Base-by-base conservation (phyloP, 1,140 invertebrate genomes). In the Scaptodrosophila lebanonensis region DNA sequence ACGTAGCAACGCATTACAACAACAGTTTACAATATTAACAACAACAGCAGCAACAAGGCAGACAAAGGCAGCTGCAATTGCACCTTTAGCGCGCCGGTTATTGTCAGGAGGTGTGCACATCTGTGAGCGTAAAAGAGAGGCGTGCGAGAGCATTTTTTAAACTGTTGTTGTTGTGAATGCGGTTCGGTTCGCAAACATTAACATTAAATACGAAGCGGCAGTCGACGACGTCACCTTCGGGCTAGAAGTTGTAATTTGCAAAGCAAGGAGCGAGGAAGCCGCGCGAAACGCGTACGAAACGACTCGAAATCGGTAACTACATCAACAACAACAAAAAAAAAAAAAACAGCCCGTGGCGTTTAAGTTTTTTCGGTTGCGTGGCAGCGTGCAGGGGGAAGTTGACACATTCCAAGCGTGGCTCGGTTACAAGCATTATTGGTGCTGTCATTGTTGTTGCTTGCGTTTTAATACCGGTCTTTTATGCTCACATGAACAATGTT, bases 51-150 rank as follows among this genome's bases (percentile, higher is more conserved):
- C 33, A 58, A 58, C 53, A 33, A 42, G 11, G 42, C 27, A 60
- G 27, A 72, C 66, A 69, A 75, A 75, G 71, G 75, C 75, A 82
- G 73, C 73, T 79, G 75, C 75, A 82, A 83, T 82, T 82, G 75
- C 75, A 82, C 75, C 75, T 82, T 82, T 79, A 61, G 59, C 45
- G 59, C 52, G 51, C 32, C 20, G 1, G 11, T 40, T 39, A 62
- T 22, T 52, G 42, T 47, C 68, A 77, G 73, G 72, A 77, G 66
- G 44, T 50, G 25, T 15, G 32, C 13, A 32, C 7, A 42, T 39
- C 12, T 42, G 45, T 29, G 36, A n/a, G 33, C 12, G 22, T 11
- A 36, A 36, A 20, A 4, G 17, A 44, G 32, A 36, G 47, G 22
- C 13, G 36, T 13, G 16, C 35, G 48, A 67, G 61, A 53, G 48